These are phyloP conservation scores for Camponotus floridanus DNA, from an alignment of 1,140 invertebrate genomes.

Conservation along the genomic window DNA sequence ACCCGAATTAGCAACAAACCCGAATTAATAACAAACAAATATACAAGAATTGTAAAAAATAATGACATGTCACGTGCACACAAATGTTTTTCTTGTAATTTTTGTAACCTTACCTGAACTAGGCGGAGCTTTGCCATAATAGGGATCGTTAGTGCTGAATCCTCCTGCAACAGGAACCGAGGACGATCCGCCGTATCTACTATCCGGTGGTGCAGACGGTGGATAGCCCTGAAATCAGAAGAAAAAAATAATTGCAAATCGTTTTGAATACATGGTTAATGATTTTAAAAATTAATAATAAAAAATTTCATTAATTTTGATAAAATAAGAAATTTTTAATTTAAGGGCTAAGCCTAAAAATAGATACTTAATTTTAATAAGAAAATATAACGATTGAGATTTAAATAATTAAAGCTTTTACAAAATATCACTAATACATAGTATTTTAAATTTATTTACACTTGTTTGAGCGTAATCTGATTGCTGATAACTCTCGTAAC, in stretches of 20 bases:
- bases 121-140: constrained; percentile 84
- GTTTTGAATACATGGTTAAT: neutral
- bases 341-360: neutral
- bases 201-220: constrained; percentile 80
- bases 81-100: neutral
- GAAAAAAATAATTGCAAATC: neutral
- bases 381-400: neutral
- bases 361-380: constrained; percentile 13
- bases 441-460: constrained; percentile 72
- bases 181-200: constrained; percentile 82
- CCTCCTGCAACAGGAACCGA: constrained; percentile 79
- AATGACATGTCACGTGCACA: neutral
- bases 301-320: neutral
- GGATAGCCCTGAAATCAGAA: constrained; percentile 80
- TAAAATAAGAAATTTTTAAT: neutral
- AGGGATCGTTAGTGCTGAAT: constrained; percentile 82
- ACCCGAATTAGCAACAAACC: neutral
- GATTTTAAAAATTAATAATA: constrained; percentile 27
- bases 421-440: neutral
- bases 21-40: neutral
- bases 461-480: constrained; percentile 84
- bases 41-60: neutral
- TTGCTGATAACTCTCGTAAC: constrained; percentile 84
- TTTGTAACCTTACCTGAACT: constrained; percentile 75
- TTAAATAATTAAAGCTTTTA: neutral